phyloP scores from a whole-genome alignment of 2,797 vertebrate genomes.

The Tragopan temminckii region DNA sequence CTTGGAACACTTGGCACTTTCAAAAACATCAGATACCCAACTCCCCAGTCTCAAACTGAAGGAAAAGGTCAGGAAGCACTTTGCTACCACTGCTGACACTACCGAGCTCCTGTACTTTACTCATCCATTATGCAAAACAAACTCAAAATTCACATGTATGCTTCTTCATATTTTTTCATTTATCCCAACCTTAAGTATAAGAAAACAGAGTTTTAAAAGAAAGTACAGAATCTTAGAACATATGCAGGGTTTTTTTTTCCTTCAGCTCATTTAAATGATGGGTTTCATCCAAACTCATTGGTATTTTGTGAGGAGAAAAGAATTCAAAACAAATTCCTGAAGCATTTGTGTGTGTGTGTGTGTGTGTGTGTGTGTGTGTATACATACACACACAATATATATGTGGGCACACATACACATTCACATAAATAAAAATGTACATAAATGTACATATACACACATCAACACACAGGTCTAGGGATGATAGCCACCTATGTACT shows the following conservation, averaged over 20 bases:
- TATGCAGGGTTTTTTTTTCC: neutral
- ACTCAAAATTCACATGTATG: neutral
- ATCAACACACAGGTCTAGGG: neutral
- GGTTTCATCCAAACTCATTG: neutral
- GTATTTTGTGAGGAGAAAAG: neutral
- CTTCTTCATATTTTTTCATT: neutral
- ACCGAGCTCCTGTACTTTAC: neutral
- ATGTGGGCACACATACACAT: too few relatives aligned
- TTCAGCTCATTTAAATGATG: neutral
- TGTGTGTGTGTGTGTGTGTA: too few relatives aligned
- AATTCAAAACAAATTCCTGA: neutral
- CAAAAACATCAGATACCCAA: neutral
- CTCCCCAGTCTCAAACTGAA: neutral
- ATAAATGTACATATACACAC: neutral
- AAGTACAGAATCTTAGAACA: neutral
- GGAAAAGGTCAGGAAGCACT: neutral
- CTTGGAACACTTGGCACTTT: neutral
- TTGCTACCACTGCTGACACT: neutral
- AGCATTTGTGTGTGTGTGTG: neutral
- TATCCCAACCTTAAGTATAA: neutral
- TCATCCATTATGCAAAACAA: neutral
- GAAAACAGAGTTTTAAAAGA: constrained; percentile 6
- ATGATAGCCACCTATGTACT: neutral
- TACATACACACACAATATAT: too few relatives aligned
- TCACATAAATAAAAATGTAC: neutral